These are phyloP conservation scores for Branchipolynoe longqiensis DNA, from an alignment of 2,888 invertebrate species.

Conservation along the genomic window DNA sequence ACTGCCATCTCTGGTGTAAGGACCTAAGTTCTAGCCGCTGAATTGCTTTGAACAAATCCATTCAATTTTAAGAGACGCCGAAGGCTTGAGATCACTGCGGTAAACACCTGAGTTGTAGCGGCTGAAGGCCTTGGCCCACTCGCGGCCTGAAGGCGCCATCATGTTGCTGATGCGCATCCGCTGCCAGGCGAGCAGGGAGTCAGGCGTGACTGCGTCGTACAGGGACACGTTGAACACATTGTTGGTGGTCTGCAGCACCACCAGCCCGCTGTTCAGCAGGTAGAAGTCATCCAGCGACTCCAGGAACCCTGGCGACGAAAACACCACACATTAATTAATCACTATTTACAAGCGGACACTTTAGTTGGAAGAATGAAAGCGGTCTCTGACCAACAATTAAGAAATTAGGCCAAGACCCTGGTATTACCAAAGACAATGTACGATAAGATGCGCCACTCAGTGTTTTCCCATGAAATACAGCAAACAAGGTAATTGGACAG, in stretches of 20 bases:
- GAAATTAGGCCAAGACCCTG: no score
- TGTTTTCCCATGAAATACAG: no score
- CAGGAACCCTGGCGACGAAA: slow-evolving; percentile 73
- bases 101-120: slow-evolving; percentile 80
- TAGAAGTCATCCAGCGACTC: slow-evolving; percentile 81
- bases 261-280: slow-evolving; percentile 74
- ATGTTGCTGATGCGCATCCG: slow-evolving; percentile 79
- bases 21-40: no score
- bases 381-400: no score
- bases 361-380: no score
- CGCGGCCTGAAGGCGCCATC: slow-evolving; percentile 76
- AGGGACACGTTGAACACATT: slow-evolving; percentile 76
- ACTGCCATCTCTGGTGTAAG: background rate
- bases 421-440: no score
- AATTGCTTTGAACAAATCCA: background rate
- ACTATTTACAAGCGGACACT: no score
- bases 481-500: no score
- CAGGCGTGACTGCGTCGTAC: slow-evolving; percentile 73
- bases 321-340: background rate
- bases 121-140: slow-evolving; percentile 76
- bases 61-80: background rate
- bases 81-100: no score
- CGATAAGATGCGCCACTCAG: no score
- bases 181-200: slow-evolving; percentile 79
- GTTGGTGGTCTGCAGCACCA: slow-evolving; percentile 80